Base-by-base conservation (phyloP, 2,797 vertebrate genomes). In the Notolepis coatsorum region DNA sequence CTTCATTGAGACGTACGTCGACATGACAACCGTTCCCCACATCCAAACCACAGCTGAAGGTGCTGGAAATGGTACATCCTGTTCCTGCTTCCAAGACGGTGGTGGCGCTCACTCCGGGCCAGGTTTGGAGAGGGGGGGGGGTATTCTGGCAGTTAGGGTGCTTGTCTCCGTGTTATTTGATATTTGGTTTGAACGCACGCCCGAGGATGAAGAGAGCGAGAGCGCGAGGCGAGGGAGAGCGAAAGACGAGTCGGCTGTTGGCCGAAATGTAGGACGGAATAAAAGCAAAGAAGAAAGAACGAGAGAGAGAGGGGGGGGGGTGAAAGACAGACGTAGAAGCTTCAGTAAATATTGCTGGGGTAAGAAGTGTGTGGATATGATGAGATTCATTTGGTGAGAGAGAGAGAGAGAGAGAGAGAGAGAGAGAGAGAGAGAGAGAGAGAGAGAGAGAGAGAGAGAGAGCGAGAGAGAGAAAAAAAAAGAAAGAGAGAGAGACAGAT, bases 111-210 rank as follows among this genome's bases (percentile, higher is more conserved):
- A 27, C n/a, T 63, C 21, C 17, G 7, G 47, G 37, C 57, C 59
- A 60, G 67, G 61, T 60, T 70, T 33, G 39, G 3, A 18, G 12
- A 9, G 15, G 15, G 47, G 31, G 25, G 43, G 38, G 0, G 17
- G 15, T 59, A 21, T 43, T 31, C 45, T 42, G 74, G 62, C 61
- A 57, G 61, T 47, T 47, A 46, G 56, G 41, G 51, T 39, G 73
- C 74, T 88, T 69, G 61, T 79, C 62, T 70, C 39, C 9, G 49
- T 81, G 80, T 84, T 80, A 75, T 84, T 84, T 78, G 72, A 77
- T 72, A 74, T 75, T 58, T 66, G 73, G 49, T 69, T 52, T 46
- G 27, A 66, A 49, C n/a, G 6, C 47, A 17, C 28, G 21, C 50
- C 31, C 25, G 53, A 31, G 67, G 54, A 75, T 73, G 69, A 79